These are phyloP conservation scores for Allolobophora icterica DNA, from an alignment of 2,888 invertebrate species.

Conservation along the genomic window DNA sequence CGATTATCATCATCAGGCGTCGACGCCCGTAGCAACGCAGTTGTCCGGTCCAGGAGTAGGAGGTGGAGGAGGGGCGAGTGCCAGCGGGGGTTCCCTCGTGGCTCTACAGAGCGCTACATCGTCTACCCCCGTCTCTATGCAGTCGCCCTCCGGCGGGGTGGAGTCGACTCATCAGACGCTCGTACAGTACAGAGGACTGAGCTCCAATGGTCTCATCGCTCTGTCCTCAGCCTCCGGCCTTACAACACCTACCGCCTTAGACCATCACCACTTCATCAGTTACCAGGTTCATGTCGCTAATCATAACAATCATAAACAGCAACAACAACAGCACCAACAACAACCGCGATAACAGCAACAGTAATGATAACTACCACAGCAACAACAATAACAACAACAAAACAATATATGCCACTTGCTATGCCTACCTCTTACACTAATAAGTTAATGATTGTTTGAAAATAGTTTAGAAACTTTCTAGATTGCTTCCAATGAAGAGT, in stretches of 20 bases:
- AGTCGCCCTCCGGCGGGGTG: neutral
- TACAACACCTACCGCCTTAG: neutral
- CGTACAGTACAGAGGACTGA: neutral
- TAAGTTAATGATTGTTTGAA: neutral
- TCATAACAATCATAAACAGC: neutral
- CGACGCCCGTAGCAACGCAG: neutral
- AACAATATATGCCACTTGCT: neutral
- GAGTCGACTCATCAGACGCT: neutral
- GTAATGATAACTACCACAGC: no score
- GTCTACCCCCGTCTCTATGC: neutral
- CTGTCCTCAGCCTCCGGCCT: neutral
- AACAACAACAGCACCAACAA: no score
- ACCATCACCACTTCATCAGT: conserved; percentile 3
- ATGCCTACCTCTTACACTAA: neutral
- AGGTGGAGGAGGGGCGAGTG: neutral
- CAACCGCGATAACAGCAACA: no score
- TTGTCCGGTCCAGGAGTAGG: neutral
- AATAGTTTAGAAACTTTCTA: neutral
- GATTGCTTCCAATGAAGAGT: neutral
- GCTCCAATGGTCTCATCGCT: neutral
- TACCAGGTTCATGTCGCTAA: neutral
- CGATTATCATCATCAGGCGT: neutral
- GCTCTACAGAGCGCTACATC: neutral
- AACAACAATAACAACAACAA: no score
- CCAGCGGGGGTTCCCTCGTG: neutral